Evolutionary conservation across 2,888 invertebrate genomes (phyloP).

Genomic region (Palloptera scutellata): DNA sequence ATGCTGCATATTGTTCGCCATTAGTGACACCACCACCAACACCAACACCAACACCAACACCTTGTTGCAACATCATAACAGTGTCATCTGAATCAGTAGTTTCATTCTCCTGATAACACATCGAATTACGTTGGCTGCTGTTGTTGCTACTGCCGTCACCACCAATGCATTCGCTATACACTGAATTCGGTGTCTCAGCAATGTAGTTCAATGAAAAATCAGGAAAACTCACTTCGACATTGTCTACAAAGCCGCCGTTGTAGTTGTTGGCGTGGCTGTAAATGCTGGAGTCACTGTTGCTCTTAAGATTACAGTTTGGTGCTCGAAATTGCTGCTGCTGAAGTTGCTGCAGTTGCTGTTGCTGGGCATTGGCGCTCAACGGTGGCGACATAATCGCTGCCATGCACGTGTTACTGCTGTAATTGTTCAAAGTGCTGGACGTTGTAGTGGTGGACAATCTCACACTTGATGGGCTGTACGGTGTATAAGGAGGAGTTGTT

Average conservation of each 20-base stretch:
- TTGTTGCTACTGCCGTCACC: constrained; percentile 27
- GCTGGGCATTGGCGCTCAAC: constrained; percentile 47
- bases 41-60: too few relatives aligned
- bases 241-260: constrained; percentile 44
- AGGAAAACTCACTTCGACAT: constrained; percentile 53
- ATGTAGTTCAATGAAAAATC: constrained; percentile 55
- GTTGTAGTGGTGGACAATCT: constrained; percentile 4
- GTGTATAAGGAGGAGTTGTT: constrained; percentile 37
- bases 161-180: constrained; percentile 51
- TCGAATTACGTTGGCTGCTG: not conserved
- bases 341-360: not conserved
- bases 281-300: not conserved
- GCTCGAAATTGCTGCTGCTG: constrained; percentile 43
- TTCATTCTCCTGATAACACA: not conserved
- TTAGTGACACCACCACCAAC: not conserved
- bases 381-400: constrained; percentile 53
- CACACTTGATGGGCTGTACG: not conserved
- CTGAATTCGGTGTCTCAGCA: constrained; percentile 63
- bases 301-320: constrained; percentile 46
- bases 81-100: constrained; percentile 2
- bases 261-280: constrained; percentile 39
- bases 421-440: constrained; percentile 25
- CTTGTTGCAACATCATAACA: not conserved
- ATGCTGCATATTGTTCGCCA: constrained; percentile 9
- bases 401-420: constrained; percentile 33